Conservation (phyloP, 1,140 invertebrate species). For the Drosophila lowei region DNA sequence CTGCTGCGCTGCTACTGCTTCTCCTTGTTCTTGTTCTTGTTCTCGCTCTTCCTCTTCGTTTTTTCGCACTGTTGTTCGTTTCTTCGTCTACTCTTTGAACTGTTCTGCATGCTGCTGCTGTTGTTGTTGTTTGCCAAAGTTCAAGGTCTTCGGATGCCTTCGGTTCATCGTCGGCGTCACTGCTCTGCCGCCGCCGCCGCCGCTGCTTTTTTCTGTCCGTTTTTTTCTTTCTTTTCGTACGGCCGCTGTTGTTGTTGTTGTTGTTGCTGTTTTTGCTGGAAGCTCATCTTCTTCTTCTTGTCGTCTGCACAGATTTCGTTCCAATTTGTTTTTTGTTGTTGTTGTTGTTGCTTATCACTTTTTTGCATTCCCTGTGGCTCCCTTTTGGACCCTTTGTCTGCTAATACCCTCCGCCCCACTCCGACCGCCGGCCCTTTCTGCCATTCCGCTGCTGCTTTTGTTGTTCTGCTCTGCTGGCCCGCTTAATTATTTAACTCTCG, state of each 20-base stretch:
- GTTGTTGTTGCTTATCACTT: conserved; percentile 9
- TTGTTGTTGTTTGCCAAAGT: conserved; percentile 48
- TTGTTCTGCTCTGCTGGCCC: conserved; percentile 66
- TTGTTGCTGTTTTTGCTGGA: neutral
- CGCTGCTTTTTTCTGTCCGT: neutral
- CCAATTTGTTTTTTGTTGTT: conserved; percentile 40
- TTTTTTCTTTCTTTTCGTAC: too few species aligned
- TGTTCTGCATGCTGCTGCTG: conserved; percentile 35
- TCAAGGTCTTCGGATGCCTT: conserved; percentile 59
- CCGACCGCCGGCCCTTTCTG: conserved; percentile 12
- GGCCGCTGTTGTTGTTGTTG: too few species aligned
- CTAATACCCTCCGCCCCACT: neutral
- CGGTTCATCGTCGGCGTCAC: conserved; percentile 34
- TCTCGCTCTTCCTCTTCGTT: conserved; percentile 28
- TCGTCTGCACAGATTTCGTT: conserved; percentile 51
- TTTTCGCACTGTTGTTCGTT: conserved; percentile 23
- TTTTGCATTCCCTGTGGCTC: neutral
- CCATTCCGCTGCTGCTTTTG: conserved; percentile 17
- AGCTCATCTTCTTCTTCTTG: conserved; percentile 16
- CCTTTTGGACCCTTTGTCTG: conserved; percentile 51
- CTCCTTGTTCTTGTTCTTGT: conserved; percentile 11
- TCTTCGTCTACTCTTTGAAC: conserved; percentile 12
- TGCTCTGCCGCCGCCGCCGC: neutral
- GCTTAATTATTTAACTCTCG: conserved; percentile 71
- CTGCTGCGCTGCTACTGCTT: conserved; percentile 16